Evolutionary conservation across 2,113 vertebrate genomes (phyloP).

Genomic region (Variabilichromis moorii): DNA sequence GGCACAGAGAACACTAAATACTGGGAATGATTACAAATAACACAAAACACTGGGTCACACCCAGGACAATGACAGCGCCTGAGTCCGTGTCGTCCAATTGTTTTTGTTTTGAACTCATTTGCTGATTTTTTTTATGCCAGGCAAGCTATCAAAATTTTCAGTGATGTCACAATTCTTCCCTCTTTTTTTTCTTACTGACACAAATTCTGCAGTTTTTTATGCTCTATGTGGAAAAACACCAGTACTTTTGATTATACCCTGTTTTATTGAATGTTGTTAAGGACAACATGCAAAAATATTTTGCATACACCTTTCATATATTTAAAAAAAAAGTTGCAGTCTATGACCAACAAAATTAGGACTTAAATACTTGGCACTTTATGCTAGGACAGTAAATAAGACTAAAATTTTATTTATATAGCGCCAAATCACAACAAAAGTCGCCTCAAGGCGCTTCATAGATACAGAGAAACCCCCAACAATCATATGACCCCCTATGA

Average conservation of each 20-base stretch:
- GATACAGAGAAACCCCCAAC: no score
- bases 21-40: neutral
- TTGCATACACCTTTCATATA: rapidly evolving
- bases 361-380: neutral
- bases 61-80: neutral
- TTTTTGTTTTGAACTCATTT: neutral
- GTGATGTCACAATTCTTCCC: neutral
- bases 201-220: neutral
- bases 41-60: neutral
- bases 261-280: neutral
- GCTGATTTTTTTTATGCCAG: neutral
- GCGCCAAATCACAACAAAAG: no score
- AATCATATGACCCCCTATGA: no score
- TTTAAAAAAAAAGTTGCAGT: neutral
- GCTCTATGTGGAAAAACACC: neutral
- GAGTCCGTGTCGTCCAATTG: neutral
- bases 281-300: neutral
- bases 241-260: neutral
- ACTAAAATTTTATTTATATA: no score
- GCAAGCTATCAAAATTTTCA: rapidly evolving
- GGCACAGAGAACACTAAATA: neutral
- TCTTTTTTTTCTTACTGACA: neutral
- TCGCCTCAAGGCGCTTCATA: no score
- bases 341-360: rapidly evolving
- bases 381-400: neutral